Evolutionary conservation across 2,797 vertebrate species (phyloP).

Genomic region (Sebastes steindachneri): DNA sequence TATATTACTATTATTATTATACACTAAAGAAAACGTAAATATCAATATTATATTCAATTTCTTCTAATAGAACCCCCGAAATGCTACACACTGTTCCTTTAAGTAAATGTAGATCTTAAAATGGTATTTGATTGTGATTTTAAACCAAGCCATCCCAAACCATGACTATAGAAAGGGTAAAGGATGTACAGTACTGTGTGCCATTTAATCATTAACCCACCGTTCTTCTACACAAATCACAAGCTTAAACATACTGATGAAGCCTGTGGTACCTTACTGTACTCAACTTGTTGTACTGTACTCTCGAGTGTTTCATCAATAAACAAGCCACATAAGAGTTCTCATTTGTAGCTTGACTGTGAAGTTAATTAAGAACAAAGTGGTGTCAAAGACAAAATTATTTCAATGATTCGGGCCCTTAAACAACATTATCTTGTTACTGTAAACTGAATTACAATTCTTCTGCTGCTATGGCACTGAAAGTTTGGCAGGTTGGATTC

Average conservation of each 20-base stretch:
- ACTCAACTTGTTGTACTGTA: background rate
- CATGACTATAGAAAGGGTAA: background rate
- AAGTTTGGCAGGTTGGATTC: background rate
- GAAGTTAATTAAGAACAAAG: too few species aligned
- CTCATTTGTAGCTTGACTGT: background rate
- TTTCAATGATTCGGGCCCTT: background rate
- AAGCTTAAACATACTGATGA: too few species aligned
- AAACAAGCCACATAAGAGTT: background rate
- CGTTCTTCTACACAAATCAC: background rate
- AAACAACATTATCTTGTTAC: background rate
- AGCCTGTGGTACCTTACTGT: too few species aligned
- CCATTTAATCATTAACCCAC: background rate
- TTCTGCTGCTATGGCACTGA: background rate
- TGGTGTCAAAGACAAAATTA: too few species aligned
- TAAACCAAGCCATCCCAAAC: background rate
- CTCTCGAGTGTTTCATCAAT: background rate
- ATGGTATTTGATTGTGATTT: background rate
- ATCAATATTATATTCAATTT: too few species aligned
- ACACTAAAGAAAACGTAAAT: too few species aligned
- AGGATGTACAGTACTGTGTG: background rate
- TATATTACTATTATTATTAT: too few species aligned
- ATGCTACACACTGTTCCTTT: too few species aligned
- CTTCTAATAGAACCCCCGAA: too few species aligned
- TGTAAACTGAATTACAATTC: background rate
- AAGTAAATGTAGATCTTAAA: background rate